Evolutionary conservation across 2,113 vertebrate genomes (phyloP), one percentile per base, ranked within the genome.

Genomic region (Cacatua alba): DNA sequence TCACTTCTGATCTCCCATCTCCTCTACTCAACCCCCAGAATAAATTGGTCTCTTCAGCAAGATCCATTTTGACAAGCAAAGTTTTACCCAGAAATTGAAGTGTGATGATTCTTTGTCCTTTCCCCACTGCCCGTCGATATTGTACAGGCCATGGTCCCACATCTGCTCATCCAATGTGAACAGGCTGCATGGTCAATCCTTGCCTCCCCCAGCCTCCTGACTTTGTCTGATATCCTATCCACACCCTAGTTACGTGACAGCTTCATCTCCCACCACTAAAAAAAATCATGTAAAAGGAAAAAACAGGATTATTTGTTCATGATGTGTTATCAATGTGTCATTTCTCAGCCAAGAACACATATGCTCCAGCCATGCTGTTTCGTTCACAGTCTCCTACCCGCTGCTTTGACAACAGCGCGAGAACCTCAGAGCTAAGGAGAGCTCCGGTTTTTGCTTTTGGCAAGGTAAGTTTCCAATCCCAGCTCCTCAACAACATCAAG

Each of bases 311-410:
- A 46, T 41, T 77, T 80, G 9, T 10, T 80, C 49, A 37, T n/a
- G n/a, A 60, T 60, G n/a, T 26, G 29, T 69, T 63, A 79, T 15
- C n/a, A 43, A 17, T 8, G 6, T 46, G 46, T 13, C 33, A 51
- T 43, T 69, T 75, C 51, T 86, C 46, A 71, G 33, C 16, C 76
- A 89, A 70, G 57, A 65, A 55, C 17, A 25, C 17, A n/a, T 8
- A 43, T 19, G 33, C 16, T 21, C 44, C 39, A 81, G n/a, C 60
- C 49, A 31, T 19, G 21, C 11, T 39, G 8, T 65, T 60, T 51
- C 4, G 1, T 51, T 70, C 2, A 0, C 53, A 31, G 49, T 51
- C 29, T 18, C 9, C 53, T 84, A 46, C 26, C 31, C 3, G 1
- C 8, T 67, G 37, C 41, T 75, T 88, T 10, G 2, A 41, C 41